A percentile compares a stretch with the other conserved stretches of the same genome.
phyloP scores from a whole-genome alignment of 2,888 invertebrate genomes.

The Spodoptera littoralis region DNA sequence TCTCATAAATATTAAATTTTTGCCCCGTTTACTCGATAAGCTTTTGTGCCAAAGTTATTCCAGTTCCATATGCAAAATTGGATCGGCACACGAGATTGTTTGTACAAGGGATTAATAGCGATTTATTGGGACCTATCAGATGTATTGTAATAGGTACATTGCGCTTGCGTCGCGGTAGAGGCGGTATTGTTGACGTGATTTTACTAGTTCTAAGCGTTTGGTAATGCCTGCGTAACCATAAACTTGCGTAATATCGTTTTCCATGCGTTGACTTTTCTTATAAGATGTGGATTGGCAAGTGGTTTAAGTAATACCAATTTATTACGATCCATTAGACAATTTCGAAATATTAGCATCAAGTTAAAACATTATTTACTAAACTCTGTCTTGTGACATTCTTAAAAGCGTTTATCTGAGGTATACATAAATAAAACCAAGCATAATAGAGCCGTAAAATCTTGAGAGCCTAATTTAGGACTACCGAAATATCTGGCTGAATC shows the following conservation, averaged over 20 bases:
- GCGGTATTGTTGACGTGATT: slow-evolving; percentile 6
- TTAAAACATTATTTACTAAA: too few relatives aligned
- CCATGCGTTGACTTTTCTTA: slow-evolving; percentile 4
- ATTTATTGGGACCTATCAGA: slow-evolving; percentile 30
- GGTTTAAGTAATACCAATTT: not conserved
- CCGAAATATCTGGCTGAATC: slow-evolving; percentile 9
- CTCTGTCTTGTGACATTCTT: too few relatives aligned
- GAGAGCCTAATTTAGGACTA: not conserved
- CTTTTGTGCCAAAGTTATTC: slow-evolving; percentile 51
- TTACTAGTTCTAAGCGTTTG: slow-evolving; percentile 19
- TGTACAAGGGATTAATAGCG: slow-evolving; percentile 49
- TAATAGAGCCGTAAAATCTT: slow-evolving; percentile 2
- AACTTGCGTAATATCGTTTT: slow-evolving; percentile 22
- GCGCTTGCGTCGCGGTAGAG: not conserved
- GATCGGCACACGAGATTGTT: slow-evolving; percentile 55
- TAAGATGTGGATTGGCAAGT: not conserved
- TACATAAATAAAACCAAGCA: not conserved
- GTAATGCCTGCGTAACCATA: slow-evolving; percentile 13
- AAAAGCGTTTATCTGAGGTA: not conserved
- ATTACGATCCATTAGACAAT: not conserved
- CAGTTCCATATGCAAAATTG: slow-evolving; percentile 50
- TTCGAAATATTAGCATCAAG: too few relatives aligned
- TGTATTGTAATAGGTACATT: slow-evolving; percentile 1
- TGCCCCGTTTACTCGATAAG: slow-evolving; percentile 55
- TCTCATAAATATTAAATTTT: slow-evolving; percentile 66